phyloP scores from a whole-genome alignment of 2,888 invertebrate genomes.

The Celastrina argiolus region DNA sequence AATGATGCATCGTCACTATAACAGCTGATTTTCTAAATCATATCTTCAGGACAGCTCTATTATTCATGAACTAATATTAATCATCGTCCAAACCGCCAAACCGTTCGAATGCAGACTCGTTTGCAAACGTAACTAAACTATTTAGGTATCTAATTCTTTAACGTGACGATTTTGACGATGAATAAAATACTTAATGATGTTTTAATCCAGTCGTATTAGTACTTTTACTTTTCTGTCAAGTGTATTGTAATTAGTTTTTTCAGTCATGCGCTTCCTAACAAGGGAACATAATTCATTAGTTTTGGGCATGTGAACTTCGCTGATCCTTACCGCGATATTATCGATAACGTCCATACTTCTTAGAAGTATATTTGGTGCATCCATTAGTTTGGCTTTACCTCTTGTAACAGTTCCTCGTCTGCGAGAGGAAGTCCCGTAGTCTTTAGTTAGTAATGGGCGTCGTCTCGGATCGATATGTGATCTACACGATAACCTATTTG shows the following conservation, averaged over 20 bases:
- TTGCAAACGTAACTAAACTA: slow-evolving; percentile 31
- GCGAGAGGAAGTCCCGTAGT: slow-evolving; percentile 51
- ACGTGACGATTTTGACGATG: slow-evolving; percentile 60
- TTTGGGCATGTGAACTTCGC: slow-evolving; percentile 75
- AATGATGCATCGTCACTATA: slow-evolving; percentile 77
- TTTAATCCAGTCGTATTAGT: slow-evolving; percentile 55
- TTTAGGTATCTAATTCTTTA: slow-evolving; percentile 28
- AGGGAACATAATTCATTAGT: slow-evolving; percentile 73
- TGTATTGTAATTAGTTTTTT: slow-evolving; percentile 60
- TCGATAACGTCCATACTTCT: slow-evolving; percentile 54
- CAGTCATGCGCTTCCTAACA: slow-evolving; percentile 75
- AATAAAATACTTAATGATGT: slow-evolving; percentile 53
- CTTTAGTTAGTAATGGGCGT: slow-evolving; percentile 48
- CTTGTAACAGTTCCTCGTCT: slow-evolving; percentile 62
- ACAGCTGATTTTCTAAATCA: slow-evolving; percentile 75
- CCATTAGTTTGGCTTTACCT: slow-evolving; percentile 71
- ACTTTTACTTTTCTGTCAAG: slow-evolving; percentile 57
- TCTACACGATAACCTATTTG: slow-evolving; percentile 28
- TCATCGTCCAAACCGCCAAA: slow-evolving; percentile 71
- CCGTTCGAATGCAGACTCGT: slow-evolving; percentile 43
- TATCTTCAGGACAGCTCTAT: slow-evolving; percentile 76
- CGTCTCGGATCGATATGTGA: slow-evolving; percentile 33
- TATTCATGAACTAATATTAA: slow-evolving; percentile 73
- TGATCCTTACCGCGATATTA: slow-evolving; percentile 62
- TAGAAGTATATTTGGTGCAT: slow-evolving; percentile 71